These are phyloP conservation scores for Pipistrellus pipistrellus DNA, from an alignment of 2,797 vertebrate species.

Conservation along the genomic window DNA sequence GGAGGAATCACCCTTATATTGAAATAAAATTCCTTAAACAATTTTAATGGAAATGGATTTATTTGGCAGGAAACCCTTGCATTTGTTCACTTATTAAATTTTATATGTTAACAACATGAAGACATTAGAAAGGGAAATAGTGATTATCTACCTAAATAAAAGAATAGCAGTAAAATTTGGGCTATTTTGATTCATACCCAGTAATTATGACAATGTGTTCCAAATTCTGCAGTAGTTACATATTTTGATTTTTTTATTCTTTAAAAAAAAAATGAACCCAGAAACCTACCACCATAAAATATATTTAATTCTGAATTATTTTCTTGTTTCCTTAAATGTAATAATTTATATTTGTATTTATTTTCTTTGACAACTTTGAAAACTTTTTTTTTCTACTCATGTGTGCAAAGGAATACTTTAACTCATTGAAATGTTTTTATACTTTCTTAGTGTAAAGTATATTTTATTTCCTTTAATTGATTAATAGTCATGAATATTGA, in stretches of 20 bases:
- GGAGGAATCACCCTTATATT: not conserved
- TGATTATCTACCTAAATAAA: conserved; percentile 18
- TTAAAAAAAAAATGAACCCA: not conserved
- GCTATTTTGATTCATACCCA: conserved; percentile 48
- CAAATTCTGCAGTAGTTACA: not conserved
- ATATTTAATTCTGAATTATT: conserved; percentile 50
- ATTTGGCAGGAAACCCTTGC: not conserved
- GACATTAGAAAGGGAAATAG: conserved; percentile 11
- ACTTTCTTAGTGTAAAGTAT: not conserved
- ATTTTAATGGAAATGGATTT: conserved; percentile 58
- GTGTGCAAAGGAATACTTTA: not conserved
- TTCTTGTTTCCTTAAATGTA: conserved; percentile 35
- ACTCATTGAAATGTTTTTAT: conserved; percentile 18
- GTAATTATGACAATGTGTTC: conserved; percentile 36
- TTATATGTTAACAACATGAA: conserved; percentile 33
- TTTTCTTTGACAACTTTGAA: conserved; percentile 43
- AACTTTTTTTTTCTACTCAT: conserved; percentile 21
- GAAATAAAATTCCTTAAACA: not conserved
- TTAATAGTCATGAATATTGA: conserved; percentile 29
- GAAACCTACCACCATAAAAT: conserved; percentile 14
- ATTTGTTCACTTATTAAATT: conserved; percentile 58
- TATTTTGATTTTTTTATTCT: conserved; percentile 50
- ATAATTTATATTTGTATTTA: conserved; percentile 57
- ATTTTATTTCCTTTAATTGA: conserved; percentile 35
- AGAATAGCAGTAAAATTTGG: conserved; percentile 53